Conservation (phyloP, 2,113 vertebrate genomes). For the Xiphorhynchus elegans region DNA sequence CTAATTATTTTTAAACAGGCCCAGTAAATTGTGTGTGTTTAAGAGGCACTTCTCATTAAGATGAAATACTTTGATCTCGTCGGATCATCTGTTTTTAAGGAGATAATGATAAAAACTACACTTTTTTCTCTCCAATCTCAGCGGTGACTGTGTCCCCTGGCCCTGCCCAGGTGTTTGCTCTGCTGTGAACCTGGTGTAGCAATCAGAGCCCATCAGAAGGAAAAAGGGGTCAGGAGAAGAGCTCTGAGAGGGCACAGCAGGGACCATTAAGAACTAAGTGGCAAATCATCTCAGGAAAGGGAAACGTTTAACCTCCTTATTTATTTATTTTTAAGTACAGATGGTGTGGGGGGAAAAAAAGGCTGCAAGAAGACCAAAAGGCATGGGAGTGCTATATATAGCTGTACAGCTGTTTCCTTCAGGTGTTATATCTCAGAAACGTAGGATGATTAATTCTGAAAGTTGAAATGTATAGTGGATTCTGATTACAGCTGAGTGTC, state of each 20-base stretch:
- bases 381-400: background rate
- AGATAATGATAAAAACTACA: background rate
- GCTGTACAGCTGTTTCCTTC: constrained; percentile 64
- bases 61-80: constrained; percentile 16
- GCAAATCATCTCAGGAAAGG: background rate
- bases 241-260: background rate
- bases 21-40: constrained; percentile 12
- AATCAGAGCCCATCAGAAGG: background rate
- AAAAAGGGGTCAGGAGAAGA: background rate
- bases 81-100: constrained; percentile 12
- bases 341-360: background rate
- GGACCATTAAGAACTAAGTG: background rate
- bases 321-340: constrained; percentile 38
- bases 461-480: constrained; percentile 61
- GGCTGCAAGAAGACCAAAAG: background rate
- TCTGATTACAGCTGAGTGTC: constrained; percentile 72
- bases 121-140: background rate
- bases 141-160: too few relatives aligned
- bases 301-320: background rate
- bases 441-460: constrained; percentile 61
- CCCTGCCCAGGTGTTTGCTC: background rate
- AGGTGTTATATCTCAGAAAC: constrained; percentile 49
- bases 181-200: background rate
- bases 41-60: constrained; percentile 17
- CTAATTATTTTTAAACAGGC: constrained; percentile 35